Percentiles rank a stretch among this genome's conserved stretches.
phyloP scores from a whole-genome alignment of 2,888 invertebrate genomes.

The Lasiommata megera region DNA sequence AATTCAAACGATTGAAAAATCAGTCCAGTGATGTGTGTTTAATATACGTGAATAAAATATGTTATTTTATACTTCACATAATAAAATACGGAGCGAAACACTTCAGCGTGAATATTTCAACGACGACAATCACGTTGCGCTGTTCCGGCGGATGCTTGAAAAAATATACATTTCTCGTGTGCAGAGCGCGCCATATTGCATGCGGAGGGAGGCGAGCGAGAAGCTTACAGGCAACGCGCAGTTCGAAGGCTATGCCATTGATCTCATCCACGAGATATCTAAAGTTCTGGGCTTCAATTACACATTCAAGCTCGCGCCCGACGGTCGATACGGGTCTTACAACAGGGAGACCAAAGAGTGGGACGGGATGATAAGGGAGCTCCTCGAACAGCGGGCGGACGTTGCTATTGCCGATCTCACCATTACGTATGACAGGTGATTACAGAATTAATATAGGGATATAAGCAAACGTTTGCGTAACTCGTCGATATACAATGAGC shows the following conservation, averaged over 20 bases:
- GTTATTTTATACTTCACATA: not conserved
- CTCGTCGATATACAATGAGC: too few species aligned
- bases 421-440: conserved; percentile 96
- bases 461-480: too few species aligned
- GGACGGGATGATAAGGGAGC: conserved; percentile 95
- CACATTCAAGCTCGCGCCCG: conserved; percentile 91
- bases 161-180: conserved; percentile 9
- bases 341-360: conserved; percentile 93
- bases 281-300: conserved; percentile 93
- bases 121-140: conserved; percentile 3
- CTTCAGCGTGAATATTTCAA: not conserved
- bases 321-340: conserved; percentile 91
- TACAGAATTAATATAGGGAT: not conserved
- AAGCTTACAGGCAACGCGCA: conserved; percentile 94
- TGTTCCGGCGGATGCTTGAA: conserved; percentile 1
- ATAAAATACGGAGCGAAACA: not conserved
- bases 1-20: too few species aligned
- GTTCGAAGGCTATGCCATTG: conserved; percentile 97
- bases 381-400: conserved; percentile 94
- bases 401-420: conserved; percentile 98
- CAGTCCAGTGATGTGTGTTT: too few species aligned
- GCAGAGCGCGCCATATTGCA: conserved; percentile 97
- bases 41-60: too few species aligned
- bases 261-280: conserved; percentile 96
- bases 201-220: conserved; percentile 93